Base-by-base conservation (phyloP, 1,140 invertebrate species). In the Triops longicaudatus region DNA sequence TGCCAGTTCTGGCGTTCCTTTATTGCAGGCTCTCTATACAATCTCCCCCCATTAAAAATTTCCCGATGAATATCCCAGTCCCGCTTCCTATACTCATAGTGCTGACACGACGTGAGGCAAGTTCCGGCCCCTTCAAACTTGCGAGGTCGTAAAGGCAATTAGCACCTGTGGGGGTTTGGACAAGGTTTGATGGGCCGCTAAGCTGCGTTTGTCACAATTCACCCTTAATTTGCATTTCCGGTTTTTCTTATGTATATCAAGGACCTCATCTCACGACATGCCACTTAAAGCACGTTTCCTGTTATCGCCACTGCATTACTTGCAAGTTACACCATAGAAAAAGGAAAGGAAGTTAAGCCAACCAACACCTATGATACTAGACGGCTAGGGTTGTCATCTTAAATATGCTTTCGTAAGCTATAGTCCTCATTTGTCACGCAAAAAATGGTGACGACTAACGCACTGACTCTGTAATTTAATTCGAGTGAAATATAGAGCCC, bases 181-280 rank as follows among this genome's bases (percentile, higher is more conserved):
- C 31, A 37, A 37, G 31, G 31, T 37, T 37, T 37, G 31, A 37
- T 37, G 31, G 31, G 2, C 17, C 17, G 14, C 50, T 63, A 63
- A 22, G 50, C 50, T 63, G 50, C 50, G 14, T 63, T 63, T 63
- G 50, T 63, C 50, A 17, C 14, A 22, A 63, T 37, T 63, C 50
- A 22, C 17, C 50, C 50, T 63, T 63, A 63, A 22, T 63, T 63
- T 63, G 50, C 50, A 63, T 63, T 63, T 63, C 50, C 50, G 50
- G 50, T 63, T 63, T 44, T 63, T 5, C 50, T 6, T 63, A n/a
- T 22, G 50, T 22, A 63, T 63, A 63, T 63, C 14, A 63, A n/a
- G 50, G 14, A 22, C 50, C 6, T 63, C 14, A 63, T 63, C 50
- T 63, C 50, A 63, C 17, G 50, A 63, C 50, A 63, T 3, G 50